Percentiles rank a stretch among this genome's conserved stretches.
phyloP scores from a whole-genome alignment of 2,113 vertebrate species.

The Leuciscus idus region DNA sequence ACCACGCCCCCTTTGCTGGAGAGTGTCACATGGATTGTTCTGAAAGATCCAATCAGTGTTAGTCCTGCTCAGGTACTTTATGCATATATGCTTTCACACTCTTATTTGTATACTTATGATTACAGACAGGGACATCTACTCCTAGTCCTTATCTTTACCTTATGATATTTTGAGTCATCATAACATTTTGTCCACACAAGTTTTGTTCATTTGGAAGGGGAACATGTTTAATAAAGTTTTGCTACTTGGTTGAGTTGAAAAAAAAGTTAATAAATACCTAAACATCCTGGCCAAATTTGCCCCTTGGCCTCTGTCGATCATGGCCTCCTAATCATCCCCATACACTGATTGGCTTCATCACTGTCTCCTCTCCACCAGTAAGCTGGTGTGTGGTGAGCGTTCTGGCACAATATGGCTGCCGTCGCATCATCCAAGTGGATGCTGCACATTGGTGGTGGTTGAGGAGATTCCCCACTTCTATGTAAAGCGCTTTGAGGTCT shows the following conservation, averaged over 20 bases:
- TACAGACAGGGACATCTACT: background rate
- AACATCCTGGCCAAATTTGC: too few species aligned
- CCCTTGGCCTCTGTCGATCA: too few species aligned
- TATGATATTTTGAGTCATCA: background rate
- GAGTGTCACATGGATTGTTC: conserved; percentile 90
- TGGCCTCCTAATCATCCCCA: too few species aligned
- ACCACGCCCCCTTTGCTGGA: conserved; percentile 92
- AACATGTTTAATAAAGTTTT: background rate
- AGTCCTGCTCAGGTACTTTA: conserved; percentile 83
- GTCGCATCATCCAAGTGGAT: too few species aligned
- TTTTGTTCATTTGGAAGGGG: background rate
- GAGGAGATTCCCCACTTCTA: too few species aligned
- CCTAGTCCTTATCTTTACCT: background rate
- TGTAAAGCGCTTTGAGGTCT: too few species aligned
- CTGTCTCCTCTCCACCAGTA: too few species aligned
- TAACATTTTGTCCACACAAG: background rate
- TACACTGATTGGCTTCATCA: too few species aligned
- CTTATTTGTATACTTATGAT: background rate
- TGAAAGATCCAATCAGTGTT: conserved; percentile 85
- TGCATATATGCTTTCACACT: background rate
- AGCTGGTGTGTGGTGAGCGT: too few species aligned
- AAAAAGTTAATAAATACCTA: background rate
- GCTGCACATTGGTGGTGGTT: too few species aligned
- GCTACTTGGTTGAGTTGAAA: background rate
- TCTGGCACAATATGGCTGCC: too few species aligned